Evolutionary conservation across 1,140 invertebrate genomes (phyloP).

Genomic region (Ips typographus): DNA sequence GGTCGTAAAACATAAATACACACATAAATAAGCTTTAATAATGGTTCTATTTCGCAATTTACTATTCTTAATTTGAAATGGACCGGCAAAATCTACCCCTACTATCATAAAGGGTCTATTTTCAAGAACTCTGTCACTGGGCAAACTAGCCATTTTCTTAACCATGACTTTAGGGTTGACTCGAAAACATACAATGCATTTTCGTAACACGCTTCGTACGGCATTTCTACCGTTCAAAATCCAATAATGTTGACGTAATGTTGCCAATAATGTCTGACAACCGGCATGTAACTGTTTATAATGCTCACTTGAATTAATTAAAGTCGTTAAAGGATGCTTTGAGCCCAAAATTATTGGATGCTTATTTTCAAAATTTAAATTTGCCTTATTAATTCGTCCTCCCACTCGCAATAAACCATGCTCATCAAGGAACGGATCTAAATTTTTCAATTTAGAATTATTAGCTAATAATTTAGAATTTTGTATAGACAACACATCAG

Average conservation of each 20-base stretch:
- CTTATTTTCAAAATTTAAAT: conserved; percentile 1
- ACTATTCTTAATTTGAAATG: conserved; percentile 4
- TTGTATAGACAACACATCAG: too few species aligned
- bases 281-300: conserved; percentile 6
- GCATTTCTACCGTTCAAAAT: background rate
- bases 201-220: conserved; percentile 3
- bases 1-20: conserved; percentile 9
- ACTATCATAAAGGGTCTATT: conserved; percentile 3
- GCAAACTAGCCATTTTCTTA: conserved; percentile 34
- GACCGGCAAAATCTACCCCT: conserved; percentile 2
- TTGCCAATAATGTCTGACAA: background rate
- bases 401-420: conserved; percentile 12
- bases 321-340: conserved; percentile 12
- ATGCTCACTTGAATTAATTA: conserved; percentile 12
- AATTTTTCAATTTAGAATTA: conserved; percentile 10
- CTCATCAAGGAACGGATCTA: conserved; percentile 13
- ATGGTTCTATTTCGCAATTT: conserved; percentile 5
- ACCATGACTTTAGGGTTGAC: conserved; percentile 6
- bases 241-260: conserved; percentile 6
- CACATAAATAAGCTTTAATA: conserved; percentile 5
- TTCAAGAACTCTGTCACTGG: conserved; percentile 39
- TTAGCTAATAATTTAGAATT: background rate
- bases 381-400: conserved; percentile 16
- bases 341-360: conserved; percentile 14
- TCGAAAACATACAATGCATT: conserved; percentile 18